Evolutionary conservation across 2,113 vertebrate genomes (phyloP).

Genomic region (Pyrgilauda ruficollis): DNA sequence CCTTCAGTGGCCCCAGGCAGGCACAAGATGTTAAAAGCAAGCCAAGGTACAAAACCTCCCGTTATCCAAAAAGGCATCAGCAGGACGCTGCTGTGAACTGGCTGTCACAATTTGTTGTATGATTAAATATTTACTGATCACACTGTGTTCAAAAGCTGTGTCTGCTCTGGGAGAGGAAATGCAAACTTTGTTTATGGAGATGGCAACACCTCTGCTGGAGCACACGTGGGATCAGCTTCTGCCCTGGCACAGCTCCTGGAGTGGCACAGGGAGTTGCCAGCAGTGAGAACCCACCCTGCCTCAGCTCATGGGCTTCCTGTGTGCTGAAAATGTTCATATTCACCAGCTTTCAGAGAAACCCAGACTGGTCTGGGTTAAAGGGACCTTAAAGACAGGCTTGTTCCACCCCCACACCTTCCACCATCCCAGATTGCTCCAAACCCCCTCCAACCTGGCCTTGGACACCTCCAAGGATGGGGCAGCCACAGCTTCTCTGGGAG

Average conservation of each 20-base stretch:
- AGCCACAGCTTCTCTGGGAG: not conserved
- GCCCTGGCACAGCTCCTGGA: not conserved
- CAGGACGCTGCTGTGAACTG: not conserved
- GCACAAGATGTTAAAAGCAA: not conserved
- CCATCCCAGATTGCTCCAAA: fast-evolving
- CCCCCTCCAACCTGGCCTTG: fast-evolving
- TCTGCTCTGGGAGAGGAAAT: not conserved
- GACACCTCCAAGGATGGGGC: not conserved
- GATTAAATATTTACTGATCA: not conserved
- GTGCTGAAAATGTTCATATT: not conserved
- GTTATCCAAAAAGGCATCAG: not conserved
- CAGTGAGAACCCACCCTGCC: not conserved
- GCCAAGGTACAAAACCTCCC: not conserved
- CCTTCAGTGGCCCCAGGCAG: not conserved
- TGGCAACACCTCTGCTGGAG: fast-evolving
- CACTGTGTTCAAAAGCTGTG: not conserved
- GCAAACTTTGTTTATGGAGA: not conserved
- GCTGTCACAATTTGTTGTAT: not conserved
- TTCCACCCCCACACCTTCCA: not conserved
- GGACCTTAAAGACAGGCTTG: not conserved
- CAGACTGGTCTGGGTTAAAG: not conserved
- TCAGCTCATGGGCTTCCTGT: not conserved
- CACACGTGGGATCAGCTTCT: not conserved
- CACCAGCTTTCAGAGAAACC: not conserved
- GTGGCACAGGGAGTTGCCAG: not conserved